Conservation (phyloP, 2,113 vertebrate species). For the Ceratotherium simum region DNA sequence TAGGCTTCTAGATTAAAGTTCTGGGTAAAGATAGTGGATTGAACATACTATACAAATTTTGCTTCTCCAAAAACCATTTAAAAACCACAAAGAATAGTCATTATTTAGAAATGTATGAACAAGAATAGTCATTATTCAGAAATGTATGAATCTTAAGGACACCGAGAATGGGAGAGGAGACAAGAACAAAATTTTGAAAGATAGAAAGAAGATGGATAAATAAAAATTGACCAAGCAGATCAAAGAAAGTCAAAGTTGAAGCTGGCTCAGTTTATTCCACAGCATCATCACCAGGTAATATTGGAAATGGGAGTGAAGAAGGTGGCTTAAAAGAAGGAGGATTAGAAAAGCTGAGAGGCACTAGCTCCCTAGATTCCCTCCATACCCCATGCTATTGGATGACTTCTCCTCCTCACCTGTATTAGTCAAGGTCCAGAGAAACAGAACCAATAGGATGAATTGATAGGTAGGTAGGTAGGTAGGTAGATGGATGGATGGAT, state of each 20-base stretch:
- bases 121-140: neutral
- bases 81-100: neutral
- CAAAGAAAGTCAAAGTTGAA: constrained; percentile 1
- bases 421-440: neutral
- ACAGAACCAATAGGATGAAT: neutral
- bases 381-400: too few species aligned
- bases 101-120: too few species aligned
- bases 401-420: neutral
- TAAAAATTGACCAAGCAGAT: constrained; percentile 6
- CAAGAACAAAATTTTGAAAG: neutral
- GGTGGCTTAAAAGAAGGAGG: neutral
- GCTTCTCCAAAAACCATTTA: neutral
- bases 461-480: too few species aligned
- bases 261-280: neutral
- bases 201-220: neutral
- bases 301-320: neutral
- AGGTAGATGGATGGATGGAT: too few species aligned
- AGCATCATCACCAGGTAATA: neutral
- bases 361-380: neutral
- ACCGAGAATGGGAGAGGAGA: neutral
- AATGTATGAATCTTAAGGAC: neutral
- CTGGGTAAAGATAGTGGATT: neutral
- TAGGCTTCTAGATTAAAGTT: neutral
- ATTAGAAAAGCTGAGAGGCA: neutral
- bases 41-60: neutral